Percentiles rank a stretch among this genome's conserved stretches.
These are phyloP conservation scores for Grammomys surdaster DNA, from an alignment of 2,113 vertebrate genomes.

Conservation along the genomic window DNA sequence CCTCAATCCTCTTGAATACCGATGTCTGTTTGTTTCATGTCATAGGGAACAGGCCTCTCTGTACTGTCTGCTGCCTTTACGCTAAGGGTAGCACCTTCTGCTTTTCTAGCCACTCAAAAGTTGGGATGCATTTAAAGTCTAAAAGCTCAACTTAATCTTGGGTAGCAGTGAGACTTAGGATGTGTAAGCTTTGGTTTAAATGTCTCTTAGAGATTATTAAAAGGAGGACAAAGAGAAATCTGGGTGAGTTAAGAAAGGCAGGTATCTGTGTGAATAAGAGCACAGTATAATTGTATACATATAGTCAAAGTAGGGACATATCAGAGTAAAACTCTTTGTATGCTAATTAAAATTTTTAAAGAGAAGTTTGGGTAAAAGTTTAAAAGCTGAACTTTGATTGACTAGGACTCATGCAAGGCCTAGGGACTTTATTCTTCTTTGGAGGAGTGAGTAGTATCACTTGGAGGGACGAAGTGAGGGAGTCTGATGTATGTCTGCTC, in stretches of 20 bases:
- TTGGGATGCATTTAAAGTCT: slow-evolving; percentile 11
- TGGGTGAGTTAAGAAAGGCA: neutral
- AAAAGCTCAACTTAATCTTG: neutral
- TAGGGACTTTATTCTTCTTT: neutral
- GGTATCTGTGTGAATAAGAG: neutral
- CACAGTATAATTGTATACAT: neutral
- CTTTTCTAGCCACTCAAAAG: slow-evolving; percentile 1
- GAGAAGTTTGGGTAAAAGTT: neutral
- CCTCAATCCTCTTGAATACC: neutral
- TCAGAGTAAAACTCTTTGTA: neutral
- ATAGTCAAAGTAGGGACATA: neutral
- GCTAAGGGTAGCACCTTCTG: neutral
- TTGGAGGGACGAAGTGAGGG: neutral
- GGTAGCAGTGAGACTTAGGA: neutral
- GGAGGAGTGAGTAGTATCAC: neutral
- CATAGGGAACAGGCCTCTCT: neutral
- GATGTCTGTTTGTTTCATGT: neutral
- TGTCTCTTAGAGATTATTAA: neutral
- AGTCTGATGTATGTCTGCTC: neutral
- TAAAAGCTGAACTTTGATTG: slow-evolving; percentile 43
- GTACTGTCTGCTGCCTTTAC: neutral
- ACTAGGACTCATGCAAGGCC: neutral
- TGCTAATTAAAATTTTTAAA: neutral
- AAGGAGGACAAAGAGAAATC: neutral
- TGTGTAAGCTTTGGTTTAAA: neutral